Evolutionary conservation across 2,797 vertebrate genomes (phyloP), one percentile per base, ranked within the genome.

Genomic region (Eleutherodactylus coqui): DNA sequence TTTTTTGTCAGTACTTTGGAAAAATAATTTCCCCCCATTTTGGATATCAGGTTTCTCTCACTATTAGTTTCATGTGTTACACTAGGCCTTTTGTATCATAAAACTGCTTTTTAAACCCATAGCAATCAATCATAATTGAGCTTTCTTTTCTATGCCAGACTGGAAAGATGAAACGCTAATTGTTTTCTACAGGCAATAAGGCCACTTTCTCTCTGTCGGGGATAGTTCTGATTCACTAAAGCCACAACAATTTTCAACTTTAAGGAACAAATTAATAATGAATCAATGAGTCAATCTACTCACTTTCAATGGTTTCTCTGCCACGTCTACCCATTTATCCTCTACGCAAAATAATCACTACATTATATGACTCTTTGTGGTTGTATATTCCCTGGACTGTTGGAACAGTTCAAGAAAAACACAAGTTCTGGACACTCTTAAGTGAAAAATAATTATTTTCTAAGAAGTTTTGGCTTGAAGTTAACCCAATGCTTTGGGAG

Each of bases 401-500:
- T 29, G 51, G 69, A 62, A 43, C 21, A 19, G 13, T 88, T 60
- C 14, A 58, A 85, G 72, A 78, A 64, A 55, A 84, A 84, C 2
- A 11, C 55, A 1, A 16, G 76, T 55, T 45, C 86, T 60, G 81
- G 75, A 45, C 83, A 84, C 43, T 21, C n/a, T 16, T 24, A 19
- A 16, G 19, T 69, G 69, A 53, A 81, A 14, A 29, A 45, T 45
- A 55, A 84, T 87, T 24, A 32, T 6, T 81, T 86, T 89, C 75
- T 75, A 86, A 62, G 64, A 86, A 62, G 0, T 0, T 36, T 0
- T 76, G 75, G 83, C 60, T 75, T 88, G 8, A 55, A 11, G 1
- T 5, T 90, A 84, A 14, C 0, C 38, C 41, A 85, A 84, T 24
- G 34, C 34, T 69, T 32, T 47, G 67, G 78, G 70, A 86, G 64